phyloP scores from a whole-genome alignment of 2,888 invertebrate species.

The Yponomeuta evonymella region DNA sequence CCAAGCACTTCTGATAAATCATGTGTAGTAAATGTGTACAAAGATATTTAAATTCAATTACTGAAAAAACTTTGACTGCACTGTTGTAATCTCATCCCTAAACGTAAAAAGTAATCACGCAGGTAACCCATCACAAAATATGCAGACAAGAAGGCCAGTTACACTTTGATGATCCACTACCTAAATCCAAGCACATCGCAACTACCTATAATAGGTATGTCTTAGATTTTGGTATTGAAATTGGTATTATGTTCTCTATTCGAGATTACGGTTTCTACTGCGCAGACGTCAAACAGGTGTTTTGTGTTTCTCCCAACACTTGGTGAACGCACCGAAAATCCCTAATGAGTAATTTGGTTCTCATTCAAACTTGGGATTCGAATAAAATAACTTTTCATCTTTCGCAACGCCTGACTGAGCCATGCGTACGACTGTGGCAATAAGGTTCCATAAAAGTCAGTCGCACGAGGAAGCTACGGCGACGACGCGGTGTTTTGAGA shows the following conservation, averaged over 20 bases:
- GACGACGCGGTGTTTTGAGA: neutral
- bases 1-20: no score
- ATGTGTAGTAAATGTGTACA: no score
- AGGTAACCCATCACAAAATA: no score
- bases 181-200: no score
- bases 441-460: constrained; percentile 1
- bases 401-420: neutral
- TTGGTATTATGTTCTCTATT: no score
- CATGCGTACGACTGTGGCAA: neutral
- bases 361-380: neutral
- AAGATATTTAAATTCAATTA: neutral
- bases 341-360: constrained; percentile 1
- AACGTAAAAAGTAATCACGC: neutral
- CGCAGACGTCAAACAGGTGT: neutral
- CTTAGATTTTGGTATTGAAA: no score
- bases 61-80: neutral
- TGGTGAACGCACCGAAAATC: neutral
- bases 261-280: no score
- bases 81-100: neutral
- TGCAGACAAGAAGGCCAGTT: no score
- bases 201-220: no score
- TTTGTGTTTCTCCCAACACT: neutral
- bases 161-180: no score
- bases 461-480: neutral
- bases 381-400: neutral